These are phyloP conservation scores for Cepaea hortensis DNA, from an alignment of 2,888 invertebrate genomes.

Conservation along the genomic window DNA sequence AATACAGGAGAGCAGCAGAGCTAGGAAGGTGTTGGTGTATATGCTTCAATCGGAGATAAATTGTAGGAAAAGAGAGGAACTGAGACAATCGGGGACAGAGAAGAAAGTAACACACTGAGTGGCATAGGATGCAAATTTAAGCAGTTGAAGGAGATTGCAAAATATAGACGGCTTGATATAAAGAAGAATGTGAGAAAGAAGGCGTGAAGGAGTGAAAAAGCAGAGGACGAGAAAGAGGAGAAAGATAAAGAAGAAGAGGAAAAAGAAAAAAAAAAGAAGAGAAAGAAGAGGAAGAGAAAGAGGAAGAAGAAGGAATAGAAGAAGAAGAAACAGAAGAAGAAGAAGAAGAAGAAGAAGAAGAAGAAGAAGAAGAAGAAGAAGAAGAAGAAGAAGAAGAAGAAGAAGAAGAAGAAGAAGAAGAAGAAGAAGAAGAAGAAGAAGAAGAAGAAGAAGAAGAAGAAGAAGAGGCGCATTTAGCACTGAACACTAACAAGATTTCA, in stretches of 20 bases:
- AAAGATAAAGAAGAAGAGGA: not conserved
- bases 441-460: not conserved
- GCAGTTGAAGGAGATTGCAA: not conserved
- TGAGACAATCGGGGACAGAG: not conserved
- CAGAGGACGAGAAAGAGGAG: not conserved
- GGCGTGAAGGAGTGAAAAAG: not conserved
- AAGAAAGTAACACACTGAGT: not conserved
- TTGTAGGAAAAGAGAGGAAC: not conserved
- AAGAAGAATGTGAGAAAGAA: not conserved
- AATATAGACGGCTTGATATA: not conserved
- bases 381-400: not conserved
- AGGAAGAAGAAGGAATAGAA: not conserved
- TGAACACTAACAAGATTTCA: not conserved
- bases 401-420: not conserved
- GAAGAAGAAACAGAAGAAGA: not conserved
- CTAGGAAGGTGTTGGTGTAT: not conserved
- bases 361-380: not conserved
- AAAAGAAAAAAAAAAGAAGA: not conserved
- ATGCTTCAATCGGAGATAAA: not conserved
- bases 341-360: not conserved
- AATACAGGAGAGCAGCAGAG: too few species aligned
- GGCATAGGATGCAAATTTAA: not conserved
- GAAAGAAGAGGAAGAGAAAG: not conserved
- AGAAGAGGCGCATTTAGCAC: not conserved
- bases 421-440: not conserved